Evolutionary conservation across 2,797 vertebrate species (phyloP), one percentile per base, ranked within the genome.

Genomic region (Malurus splendens): DNA sequence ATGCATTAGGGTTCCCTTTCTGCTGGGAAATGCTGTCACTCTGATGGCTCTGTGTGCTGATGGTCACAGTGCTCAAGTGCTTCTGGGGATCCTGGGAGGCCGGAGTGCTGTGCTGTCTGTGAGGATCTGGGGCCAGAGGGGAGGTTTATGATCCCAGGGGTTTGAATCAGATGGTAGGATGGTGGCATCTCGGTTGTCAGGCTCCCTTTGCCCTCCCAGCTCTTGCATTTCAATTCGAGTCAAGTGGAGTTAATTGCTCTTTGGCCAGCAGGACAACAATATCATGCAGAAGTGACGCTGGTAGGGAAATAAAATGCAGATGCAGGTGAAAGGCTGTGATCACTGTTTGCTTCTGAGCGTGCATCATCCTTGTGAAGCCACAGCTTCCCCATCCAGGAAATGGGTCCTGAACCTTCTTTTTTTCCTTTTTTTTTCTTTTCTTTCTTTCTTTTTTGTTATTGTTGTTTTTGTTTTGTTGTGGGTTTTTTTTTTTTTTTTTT

Each of bases 11-110:
- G 45, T 93, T 90, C 25, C 32, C 86, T 61, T 73, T 33, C 87
- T 86, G 44, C 59, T 86, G 68, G 85, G 77, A 80, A 89, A 14
- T 44, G 45, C 80, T 93, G 75, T 79, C 90, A 86, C 57, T 38
- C 84, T 87, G 82, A 79, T 81, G 72, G 66, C 59, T 82, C 59
- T 4, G 18, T 6, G 47, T 33, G 7, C 51, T 62, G 57, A 39
- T 75, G 41, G 59, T 82, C 91, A n/a, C 1, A 24, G 45, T 7
- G 32, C n/a, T 68, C 64, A 52, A 41, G 42, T 18, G 30, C 57
- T 87, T 86, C 80, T 7, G 18, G 80, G 60, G 48, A 24, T 47
- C 48, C 8, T 57, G 48, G 48, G 72, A 80, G 52, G 41, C 51
- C 60, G 62, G 59, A 76, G 30, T 1, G 5, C 27, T 56, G 54